Evolutionary conservation across 37 sponge, comb jelly and placozoan species (phyloP), one percentile per base, ranked within the genome.

Genomic region (Geodia barretti): DNA sequence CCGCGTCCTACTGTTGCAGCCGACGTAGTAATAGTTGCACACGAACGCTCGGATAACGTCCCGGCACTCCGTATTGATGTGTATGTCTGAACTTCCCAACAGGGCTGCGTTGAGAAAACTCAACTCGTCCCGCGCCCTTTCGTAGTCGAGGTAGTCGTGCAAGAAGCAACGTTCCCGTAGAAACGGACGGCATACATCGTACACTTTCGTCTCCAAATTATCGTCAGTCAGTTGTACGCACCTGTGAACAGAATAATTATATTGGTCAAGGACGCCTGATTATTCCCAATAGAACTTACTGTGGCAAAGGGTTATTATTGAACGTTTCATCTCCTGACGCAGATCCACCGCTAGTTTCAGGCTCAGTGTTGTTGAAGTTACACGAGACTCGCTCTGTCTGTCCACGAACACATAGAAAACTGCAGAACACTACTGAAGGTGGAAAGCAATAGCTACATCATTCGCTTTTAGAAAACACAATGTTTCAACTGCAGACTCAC

Each of bases 21-120:
- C 70, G 24, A 66, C 62, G 72, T 76, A 84, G 39, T 65, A 60
- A 33, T 84, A 84, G 68, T 75, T 75, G 58, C 84, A 84, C 20
- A 68, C 30, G 43, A 64, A 84, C n/a, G 69, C 35, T 5, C 68
- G 76, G 0, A 84, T 19, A 24, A 67, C 68, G 0, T 84, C 43
- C 23, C 54, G 54, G 14, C 54, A 47, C 54, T 47, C 54, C 54
- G 7, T 47, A 7, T 14, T 7, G 7, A 47, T 14, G 14, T 17
- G 7, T 7, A 14, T 14, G 7, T 7, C 11, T 14, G 11, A 7
- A 14, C 54, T 47, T 17, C 11, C 14, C 11, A 14, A 47, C 14
- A 47, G 54, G 7, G 54, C 54, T 17, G 54, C 14, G 54, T 47
- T 47, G 11, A 47, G 54, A 47, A 47, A 17, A 14, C 54, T 14